Evolutionary conservation across 2,113 vertebrate genomes (phyloP), one percentile per base, ranked within the genome.

Genomic region (Cnemophilus loriae): DNA sequence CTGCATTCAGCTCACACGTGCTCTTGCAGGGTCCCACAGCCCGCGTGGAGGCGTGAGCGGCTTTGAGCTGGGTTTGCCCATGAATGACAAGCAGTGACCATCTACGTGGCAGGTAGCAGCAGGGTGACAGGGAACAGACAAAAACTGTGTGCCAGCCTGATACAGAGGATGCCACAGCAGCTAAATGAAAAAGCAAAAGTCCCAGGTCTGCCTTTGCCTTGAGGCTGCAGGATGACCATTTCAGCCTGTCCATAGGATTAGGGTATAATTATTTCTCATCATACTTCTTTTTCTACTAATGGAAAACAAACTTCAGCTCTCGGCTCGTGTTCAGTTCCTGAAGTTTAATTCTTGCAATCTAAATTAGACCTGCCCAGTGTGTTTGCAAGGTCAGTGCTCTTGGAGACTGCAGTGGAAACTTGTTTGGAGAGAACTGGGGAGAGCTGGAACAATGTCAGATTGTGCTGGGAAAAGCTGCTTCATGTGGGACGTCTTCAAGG

Each of bases 391-490:
- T 96, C 94, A 93, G 35, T 59, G 74, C 46, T 89, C 76, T 97
- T 95, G 92, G 88, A 97, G 73, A 30, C 68, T 56, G 57, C 68
- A 71, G 47, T 95, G 92, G 93, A 97, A 94, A 95, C 63, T 97
- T 95, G 64, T 97, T 96, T 70, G 52, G 80, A 94, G 77, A 78
- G 81, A 94, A 86, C 46, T 32, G 20, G 75, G 56, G 89, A 94
- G 67, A 83, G 74, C 67, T 96, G 85, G 88, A 95, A 94, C 76
- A 73, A 63, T 86, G 73, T 94, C 89, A 84, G 80, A 88, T 90
- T 96, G 82, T 97, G 90, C 96, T 95, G 92, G 95, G 93, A 95
- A 97, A 95, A 97, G 59, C 83, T 95, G 82, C 52, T 94, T 84
- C 68, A 70, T 71, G 78, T 94, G 84, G 52, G 85, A 69, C 88